Percentiles rank a stretch among this genome's conserved stretches.
These are phyloP conservation scores for Cassiopea andromeda DNA, from an alignment of 30 jellyfish, hydroid and myxozoan genomes.

Conservation along the genomic window DNA sequence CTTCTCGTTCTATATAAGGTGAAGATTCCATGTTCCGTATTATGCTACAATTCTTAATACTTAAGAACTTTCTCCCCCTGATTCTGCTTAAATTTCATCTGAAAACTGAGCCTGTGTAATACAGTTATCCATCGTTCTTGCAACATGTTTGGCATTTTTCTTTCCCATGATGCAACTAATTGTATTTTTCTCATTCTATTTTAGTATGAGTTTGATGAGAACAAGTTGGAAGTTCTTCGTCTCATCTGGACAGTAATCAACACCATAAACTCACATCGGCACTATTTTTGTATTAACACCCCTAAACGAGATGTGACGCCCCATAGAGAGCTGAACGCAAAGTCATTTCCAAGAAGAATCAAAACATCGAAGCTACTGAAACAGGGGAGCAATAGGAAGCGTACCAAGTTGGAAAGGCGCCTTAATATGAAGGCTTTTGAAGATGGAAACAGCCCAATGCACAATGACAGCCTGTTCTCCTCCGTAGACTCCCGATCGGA, in stretches of 20 bases:
- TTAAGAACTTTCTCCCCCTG: neutral
- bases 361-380: constrained; percentile 12
- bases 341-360: constrained; percentile 31
- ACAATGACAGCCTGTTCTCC: neutral
- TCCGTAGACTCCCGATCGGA: constrained; percentile 20
- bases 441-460: neutral
- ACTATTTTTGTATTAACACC: constrained; percentile 38
- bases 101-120: too few species aligned
- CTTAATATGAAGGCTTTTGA: constrained; percentile 1
- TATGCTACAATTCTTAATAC: neutral
- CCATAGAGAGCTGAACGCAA: constrained; percentile 20
- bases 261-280: constrained; percentile 66
- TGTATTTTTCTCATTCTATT: neutral
- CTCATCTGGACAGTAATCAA: constrained; percentile 55
- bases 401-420: neutral
- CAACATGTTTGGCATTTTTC: too few species aligned
- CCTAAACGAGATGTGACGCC: constrained; percentile 7
- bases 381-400: constrained; percentile 18
- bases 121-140: too few species aligned
- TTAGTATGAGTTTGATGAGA: constrained; percentile 57
- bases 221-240: constrained; percentile 4
- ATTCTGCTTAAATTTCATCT: too few species aligned
- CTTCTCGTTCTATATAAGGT: constrained; percentile 93
- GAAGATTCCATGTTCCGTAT: neutral
- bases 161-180: too few species aligned